These are phyloP conservation scores for Menidia beryllina DNA, from an alignment of 2,113 vertebrate genomes.

Conservation along the genomic window DNA sequence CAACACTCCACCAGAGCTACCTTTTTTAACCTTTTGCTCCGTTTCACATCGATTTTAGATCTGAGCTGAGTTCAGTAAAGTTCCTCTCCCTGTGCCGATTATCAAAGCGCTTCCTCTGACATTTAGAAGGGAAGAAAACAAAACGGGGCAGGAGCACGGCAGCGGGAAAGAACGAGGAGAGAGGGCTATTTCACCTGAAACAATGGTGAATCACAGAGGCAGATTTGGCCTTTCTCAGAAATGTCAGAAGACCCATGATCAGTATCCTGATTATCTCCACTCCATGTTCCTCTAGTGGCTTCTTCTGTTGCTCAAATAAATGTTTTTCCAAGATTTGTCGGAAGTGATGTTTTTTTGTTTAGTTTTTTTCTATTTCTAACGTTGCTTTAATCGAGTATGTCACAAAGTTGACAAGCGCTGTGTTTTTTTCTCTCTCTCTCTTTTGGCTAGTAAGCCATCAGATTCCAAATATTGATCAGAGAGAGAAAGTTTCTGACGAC, in stretches of 20 bases:
- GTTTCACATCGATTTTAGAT: slow-evolving; percentile 68
- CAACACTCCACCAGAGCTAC: slow-evolving; percentile 5
- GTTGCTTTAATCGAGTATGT: background rate
- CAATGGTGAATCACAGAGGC: slow-evolving; percentile 49
- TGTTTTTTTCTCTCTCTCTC: background rate
- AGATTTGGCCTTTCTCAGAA: slow-evolving; percentile 66
- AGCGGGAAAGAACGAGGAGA: slow-evolving; percentile 33
- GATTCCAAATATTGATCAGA: background rate
- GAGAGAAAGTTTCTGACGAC: background rate
- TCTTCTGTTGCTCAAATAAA: slow-evolving; percentile 17
- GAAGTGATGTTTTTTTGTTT: slow-evolving; percentile 3
- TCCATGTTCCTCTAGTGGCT: slow-evolving; percentile 7
- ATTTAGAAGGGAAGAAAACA: slow-evolving; percentile 66
- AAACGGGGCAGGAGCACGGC: slow-evolving; percentile 27
- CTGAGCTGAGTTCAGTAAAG: slow-evolving; percentile 59
- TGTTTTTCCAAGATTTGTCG: slow-evolving; percentile 16
- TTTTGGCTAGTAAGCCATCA: too few species aligned
- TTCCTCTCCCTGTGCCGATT: slow-evolving; percentile 53
- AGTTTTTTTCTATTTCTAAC: background rate
- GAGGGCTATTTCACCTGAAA: slow-evolving; percentile 43
- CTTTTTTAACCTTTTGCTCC: slow-evolving; percentile 56
- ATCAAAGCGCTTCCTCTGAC: slow-evolving; percentile 78
- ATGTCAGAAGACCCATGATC: slow-evolving; percentile 50
- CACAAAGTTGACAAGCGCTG: background rate
- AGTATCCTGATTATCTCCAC: slow-evolving; percentile 34